Conservation (phyloP, 2,797 vertebrate species). For the Neosalanx taihuensis region DNA sequence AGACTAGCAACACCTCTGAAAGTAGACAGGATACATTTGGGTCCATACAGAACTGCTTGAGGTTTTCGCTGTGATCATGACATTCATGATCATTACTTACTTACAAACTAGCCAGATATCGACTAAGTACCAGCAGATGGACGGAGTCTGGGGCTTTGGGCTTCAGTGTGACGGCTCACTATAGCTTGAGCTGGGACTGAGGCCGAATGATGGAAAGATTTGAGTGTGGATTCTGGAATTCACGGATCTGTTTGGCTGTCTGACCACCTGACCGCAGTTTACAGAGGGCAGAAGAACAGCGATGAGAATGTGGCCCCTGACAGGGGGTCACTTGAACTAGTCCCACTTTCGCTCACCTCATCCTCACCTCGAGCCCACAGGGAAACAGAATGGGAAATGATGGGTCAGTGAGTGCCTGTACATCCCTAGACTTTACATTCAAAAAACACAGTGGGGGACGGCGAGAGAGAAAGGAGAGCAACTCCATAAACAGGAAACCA, state of each 20-base stretch:
- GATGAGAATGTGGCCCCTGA: neutral
- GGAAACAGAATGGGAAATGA: neutral
- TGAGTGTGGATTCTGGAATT: too few relatives aligned
- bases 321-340: neutral
- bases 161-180: slow-evolving; percentile 19
- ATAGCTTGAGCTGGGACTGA: slow-evolving; percentile 1
- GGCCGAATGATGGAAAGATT: neutral
- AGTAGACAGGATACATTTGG: too few relatives aligned
- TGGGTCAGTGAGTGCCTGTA: neutral
- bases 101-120: too few relatives aligned
- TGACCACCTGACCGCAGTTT: neutral
- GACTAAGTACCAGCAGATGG: too few relatives aligned
- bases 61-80: too few relatives aligned
- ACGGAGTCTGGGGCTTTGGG: too few relatives aligned
- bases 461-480: neutral
- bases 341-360: neutral
- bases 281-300: neutral
- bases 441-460: neutral
- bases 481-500: slow-evolving; percentile 36
- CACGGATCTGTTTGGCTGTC: too few relatives aligned
- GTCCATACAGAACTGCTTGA: too few relatives aligned
- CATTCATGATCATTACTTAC: too few relatives aligned
- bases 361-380: neutral
- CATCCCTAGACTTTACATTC: neutral
- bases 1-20: too few relatives aligned